Evolutionary conservation across 2,797 vertebrate genomes (phyloP), one percentile per base, ranked within the genome.

Genomic region (Vipera latastei): DNA sequence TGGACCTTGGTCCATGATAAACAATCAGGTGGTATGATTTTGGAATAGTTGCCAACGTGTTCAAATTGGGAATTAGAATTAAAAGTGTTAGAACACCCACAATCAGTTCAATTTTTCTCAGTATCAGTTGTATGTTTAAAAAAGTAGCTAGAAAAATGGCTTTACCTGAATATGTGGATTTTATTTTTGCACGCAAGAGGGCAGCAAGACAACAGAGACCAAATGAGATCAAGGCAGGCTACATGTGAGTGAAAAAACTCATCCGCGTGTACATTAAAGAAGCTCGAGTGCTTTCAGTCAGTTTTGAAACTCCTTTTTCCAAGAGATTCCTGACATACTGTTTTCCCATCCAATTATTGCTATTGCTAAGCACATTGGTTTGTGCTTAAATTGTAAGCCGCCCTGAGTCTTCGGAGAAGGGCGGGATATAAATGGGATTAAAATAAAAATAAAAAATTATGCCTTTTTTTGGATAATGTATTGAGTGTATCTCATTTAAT

Each of bases 141-240:
- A 53, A 83, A 83, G 4, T 44, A 86, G 16, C 38, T 11, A 51
- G 55, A 32, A 38, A 90, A 57, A 56, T 51, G 26, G 1, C 16
- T 91, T 57, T 69, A 26, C 38, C 32, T 83, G 73, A 83, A 1
- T 48, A 9, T 83, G 65, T 44, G 48, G 63, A 90, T 28, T 93
- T 14, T 25, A 53, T 60, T 55, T 89, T 38, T 88, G 63, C 56
- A 11, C 92, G n/a, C 56, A 55, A 93, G 92, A 53, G 92, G 92
- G 92, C 92, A 91, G 90, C 83, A 91, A 91, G 60, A 32, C 63
- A 91, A 61, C 38, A 93, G 61, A 5, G 32, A 59, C 38, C 7
- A 93, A 90, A 9, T 26, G 73, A 83, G 20, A 83, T 48, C 38
- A 22, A 83, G 38, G 65, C 65, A 83, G 32, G 73, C 73, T 83